Evolutionary conservation across 2,113 vertebrate species (phyloP).

Genomic region (Pseudonaja textilis): DNA sequence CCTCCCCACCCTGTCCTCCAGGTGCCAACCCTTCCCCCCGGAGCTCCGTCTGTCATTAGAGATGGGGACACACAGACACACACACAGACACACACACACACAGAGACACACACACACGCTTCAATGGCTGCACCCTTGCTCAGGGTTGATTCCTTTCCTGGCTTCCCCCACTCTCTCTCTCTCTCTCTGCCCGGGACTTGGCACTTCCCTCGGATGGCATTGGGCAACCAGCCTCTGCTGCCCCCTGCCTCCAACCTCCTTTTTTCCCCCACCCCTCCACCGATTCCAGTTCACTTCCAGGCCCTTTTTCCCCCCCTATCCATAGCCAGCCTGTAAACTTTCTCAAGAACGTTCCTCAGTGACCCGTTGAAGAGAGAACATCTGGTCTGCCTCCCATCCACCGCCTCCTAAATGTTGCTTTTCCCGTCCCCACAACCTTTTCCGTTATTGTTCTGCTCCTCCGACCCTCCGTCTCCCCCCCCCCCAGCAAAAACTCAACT

Average conservation of each 20-base stretch:
- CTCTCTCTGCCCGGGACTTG: neutral
- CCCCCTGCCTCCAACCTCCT: neutral
- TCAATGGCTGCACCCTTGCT: neutral
- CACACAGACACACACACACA: too few relatives aligned
- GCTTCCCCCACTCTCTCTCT: too few relatives aligned
- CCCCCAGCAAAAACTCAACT: neutral
- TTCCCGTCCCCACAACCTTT: too few relatives aligned
- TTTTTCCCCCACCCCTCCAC: neutral
- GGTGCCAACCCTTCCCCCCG: too few relatives aligned
- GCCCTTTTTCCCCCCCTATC: neutral
- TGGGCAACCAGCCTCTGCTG: neutral
- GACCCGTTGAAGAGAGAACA: neutral
- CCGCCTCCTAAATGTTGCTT: neutral
- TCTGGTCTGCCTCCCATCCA: neutral
- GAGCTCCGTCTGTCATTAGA: neutral
- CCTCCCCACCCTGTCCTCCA: neutral
- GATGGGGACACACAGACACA: too few relatives aligned
- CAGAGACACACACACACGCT: too few relatives aligned
- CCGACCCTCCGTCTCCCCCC: too few relatives aligned
- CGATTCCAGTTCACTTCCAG: neutral
- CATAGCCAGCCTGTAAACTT: neutral
- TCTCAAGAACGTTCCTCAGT: neutral
- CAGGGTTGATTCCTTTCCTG: neutral
- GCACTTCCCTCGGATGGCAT: too few relatives aligned
- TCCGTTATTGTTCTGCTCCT: neutral